A percentile compares a stretch with the other conserved stretches of the same genome.
Evolutionary conservation across 1,140 invertebrate species (phyloP).

Genomic region (Anadara kagoshimensis): DNA sequence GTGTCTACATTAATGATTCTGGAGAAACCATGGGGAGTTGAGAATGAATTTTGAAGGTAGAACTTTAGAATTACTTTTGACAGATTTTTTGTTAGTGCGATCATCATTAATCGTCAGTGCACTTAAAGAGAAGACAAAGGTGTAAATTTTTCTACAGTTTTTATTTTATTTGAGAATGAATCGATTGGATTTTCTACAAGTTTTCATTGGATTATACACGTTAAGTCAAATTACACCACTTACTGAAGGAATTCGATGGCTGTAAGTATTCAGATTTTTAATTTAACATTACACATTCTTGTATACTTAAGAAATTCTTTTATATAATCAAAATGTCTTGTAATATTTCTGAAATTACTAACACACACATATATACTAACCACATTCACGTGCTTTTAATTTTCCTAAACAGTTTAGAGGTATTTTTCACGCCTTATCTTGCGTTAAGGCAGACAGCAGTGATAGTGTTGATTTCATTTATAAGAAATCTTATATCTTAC

Average conservation of each 20-base stretch:
- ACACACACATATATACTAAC: slow-evolving; percentile 1
- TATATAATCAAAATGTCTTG: background rate
- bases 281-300: background rate
- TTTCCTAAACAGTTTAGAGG: slow-evolving; percentile 1
- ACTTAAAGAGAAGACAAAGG: no score
- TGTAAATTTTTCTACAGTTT: no score
- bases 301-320: no score
- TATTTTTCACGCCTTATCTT: slow-evolving; percentile 5
- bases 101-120: no score
- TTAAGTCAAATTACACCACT: slow-evolving; percentile 12
- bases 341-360: background rate
- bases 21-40: slow-evolving; percentile 5
- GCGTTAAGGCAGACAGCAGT: slow-evolving; percentile 1
- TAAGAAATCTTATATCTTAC: no score
- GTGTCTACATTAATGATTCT: no score
- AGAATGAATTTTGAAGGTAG: background rate
- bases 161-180: slow-evolving; percentile 16
- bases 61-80: background rate
- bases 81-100: background rate
- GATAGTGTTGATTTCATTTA: background rate
- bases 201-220: slow-evolving; percentile 17
- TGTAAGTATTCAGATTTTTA: slow-evolving; percentile 19
- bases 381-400: slow-evolving; percentile 1
- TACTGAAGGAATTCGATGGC: slow-evolving; percentile 21
- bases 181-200: slow-evolving; percentile 15